Evolutionary conservation across 2,888 invertebrate genomes (phyloP).

Genomic region (Yponomeuta sedellus): DNA sequence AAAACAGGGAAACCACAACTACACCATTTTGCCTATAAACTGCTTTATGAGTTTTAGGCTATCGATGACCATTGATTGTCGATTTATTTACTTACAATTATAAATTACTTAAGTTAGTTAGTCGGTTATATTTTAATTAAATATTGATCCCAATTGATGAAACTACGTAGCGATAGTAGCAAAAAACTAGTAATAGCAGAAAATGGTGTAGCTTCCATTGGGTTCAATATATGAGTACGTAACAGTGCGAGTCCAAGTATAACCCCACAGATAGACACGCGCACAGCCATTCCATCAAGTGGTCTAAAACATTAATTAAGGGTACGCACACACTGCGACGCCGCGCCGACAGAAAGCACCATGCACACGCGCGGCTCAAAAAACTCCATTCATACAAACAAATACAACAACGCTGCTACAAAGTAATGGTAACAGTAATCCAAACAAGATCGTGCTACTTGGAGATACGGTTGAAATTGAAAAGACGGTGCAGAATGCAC

Average conservation of each 20-base stretch:
- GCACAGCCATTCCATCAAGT: constrained; percentile 33
- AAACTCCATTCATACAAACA: constrained; percentile 72
- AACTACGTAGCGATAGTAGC: too few relatives aligned
- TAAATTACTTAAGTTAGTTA: too few relatives aligned
- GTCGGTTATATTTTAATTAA: too few relatives aligned
- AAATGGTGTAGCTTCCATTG: not conserved
- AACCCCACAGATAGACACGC: constrained; percentile 2
- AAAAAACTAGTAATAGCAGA: too few relatives aligned
- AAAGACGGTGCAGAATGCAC: constrained; percentile 45
- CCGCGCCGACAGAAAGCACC: constrained; percentile 67
- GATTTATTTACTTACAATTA: too few relatives aligned
- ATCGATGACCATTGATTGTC: too few relatives aligned
- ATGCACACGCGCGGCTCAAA: constrained; percentile 42
- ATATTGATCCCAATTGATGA: too few relatives aligned
- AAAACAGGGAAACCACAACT: too few relatives aligned
- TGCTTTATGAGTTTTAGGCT: too few relatives aligned
- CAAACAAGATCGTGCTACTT: not conserved
- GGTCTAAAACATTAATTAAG: constrained; percentile 68
- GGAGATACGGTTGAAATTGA: constrained; percentile 33
- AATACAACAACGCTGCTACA: constrained; percentile 56
- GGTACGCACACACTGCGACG: constrained; percentile 59
- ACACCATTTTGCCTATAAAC: too few relatives aligned
- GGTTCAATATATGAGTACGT: not conserved
- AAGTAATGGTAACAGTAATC: constrained; percentile 17
- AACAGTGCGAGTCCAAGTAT: not conserved